Base-by-base conservation (phyloP, 1,140 invertebrate species). In the Marisa cornuarietis region DNA sequence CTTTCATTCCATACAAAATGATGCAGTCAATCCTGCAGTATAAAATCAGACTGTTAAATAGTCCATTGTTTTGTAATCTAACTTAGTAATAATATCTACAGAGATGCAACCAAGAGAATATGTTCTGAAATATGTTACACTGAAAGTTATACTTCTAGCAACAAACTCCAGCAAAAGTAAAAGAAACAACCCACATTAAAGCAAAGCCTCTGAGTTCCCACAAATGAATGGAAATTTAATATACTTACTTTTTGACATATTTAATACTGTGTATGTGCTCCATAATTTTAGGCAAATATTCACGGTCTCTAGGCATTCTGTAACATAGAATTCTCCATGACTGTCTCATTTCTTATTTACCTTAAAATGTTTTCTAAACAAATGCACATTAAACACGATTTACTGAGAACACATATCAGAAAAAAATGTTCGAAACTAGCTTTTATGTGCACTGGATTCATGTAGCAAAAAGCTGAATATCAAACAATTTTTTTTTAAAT, bases 191-290 rank as follows among this genome's bases (percentile, higher is more conserved):
- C 71, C 51, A n/a, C 71, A 73, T 10, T 20, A 54, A 52, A 31
- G n/a, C n/a, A 62, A 61, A 14, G 5, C 54, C 31, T 62, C 2
- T 31, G n/a, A 62, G n/a, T n/a, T 62, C 3, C 5, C 8, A 8
- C 14, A 58, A 20, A 16, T 75, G 14, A 26, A 75, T 24, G 31
- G 63, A 63, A n/a, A 51, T 8, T 42, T 42, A 66, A 65, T 65
- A 75, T n/a, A 84, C 85, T 82, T 77, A 86, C 85, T 83, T 86
- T 78, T 83, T 85, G 51, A 85, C 84, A 82, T 86, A 87, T 52
- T 84, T 84, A 7, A 86, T 81, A n/a, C 83, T 61, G 78, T 82
- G 81, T 69, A 87, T 83, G 24, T 84, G 81, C 72, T 87, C 86
- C 54, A 79, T 84, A 72, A 87, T 84, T 72, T 84, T 83, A 31